Base-by-base conservation (phyloP, 2,888 invertebrate species). In the Brachylomia viminalis region DNA sequence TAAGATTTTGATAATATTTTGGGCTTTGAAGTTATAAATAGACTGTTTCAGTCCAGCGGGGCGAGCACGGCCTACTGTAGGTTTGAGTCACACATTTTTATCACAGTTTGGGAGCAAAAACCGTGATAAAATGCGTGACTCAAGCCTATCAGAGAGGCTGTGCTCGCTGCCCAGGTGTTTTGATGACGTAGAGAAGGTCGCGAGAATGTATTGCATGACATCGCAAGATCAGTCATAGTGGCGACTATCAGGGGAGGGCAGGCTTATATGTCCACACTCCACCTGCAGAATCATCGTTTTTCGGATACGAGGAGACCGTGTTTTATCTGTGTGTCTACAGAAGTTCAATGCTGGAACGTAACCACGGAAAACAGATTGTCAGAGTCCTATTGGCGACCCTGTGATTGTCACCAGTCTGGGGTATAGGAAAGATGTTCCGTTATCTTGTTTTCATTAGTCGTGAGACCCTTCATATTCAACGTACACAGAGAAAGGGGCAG, bases 1-100 rank as follows among this genome's bases (percentile, higher is more conserved):
- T 82, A 66, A 82, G 71, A 23, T 52, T 67, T 58, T 13, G 47
- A 30, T 20, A n/a, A 45, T 47, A 56, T 75, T 85, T 85, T 69
- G 52, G 30, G 20, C 20, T 52, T 23, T n/a, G 6, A 10, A 33
- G n/a, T 27, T 42, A 56, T 56, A 15, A 47, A 47, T n/a, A 54
- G 42, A 49, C 38, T 49, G 27, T 27, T n/a, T 47, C 54, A 33
- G 33, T 47, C 27, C 33, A n/a, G n/a, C n/a, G n/a, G n/a, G n/a
- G n/a, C n/a, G n/a, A n/a, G n/a, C n/a, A n/a, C n/a, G n/a, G n/a
- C n/a, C n/a, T n/a, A n/a, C n/a, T n/a, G n/a, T n/a, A n/a, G n/a
- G n/a, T n/a, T n/a, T n/a, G n/a, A n/a, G n/a, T n/a, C n/a, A n/a
- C n/a, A n/a, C n/a, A n/a, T n/a, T n/a, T n/a, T n/a, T n/a, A n/a